phyloP scores from a whole-genome alignment of 2,797 vertebrate genomes.

The Sternarchorhynchus goeldii region DNA sequence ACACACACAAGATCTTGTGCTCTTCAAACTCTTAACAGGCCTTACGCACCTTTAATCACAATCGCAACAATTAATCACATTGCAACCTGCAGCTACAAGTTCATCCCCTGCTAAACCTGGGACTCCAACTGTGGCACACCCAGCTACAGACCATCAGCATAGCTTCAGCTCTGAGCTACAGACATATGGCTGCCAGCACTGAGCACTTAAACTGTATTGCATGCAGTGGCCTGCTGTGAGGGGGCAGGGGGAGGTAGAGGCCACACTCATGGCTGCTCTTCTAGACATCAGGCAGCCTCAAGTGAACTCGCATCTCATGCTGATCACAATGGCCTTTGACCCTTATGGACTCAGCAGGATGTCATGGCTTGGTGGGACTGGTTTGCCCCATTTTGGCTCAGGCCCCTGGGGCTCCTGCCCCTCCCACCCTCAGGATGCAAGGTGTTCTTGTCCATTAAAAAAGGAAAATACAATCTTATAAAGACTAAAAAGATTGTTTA shows the following conservation, averaged over 20 bases:
- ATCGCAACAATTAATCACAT: not conserved
- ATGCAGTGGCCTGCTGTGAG: not conserved
- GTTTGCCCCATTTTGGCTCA: not conserved
- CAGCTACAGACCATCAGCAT: not conserved
- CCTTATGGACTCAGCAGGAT: constrained; percentile 2
- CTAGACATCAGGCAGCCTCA: not conserved
- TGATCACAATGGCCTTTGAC: constrained; percentile 32
- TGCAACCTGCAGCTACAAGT: not conserved
- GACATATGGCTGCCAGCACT: constrained; percentile 1
- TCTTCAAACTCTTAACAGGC: not conserved
- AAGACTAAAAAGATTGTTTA: too few relatives aligned
- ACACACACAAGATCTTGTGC: not conserved
- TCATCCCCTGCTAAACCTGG: not conserved
- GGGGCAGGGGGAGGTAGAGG: not conserved
- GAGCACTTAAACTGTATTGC: constrained; percentile 3
- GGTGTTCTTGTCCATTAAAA: not conserved
- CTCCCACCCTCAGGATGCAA: not conserved
- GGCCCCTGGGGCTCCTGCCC: not conserved
- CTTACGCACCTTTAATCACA: not conserved
- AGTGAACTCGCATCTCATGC: constrained; percentile 1
- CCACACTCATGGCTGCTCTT: not conserved
- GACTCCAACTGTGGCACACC: not conserved
- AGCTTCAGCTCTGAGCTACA: not conserved
- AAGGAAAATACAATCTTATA: not conserved
- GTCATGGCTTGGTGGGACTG: not conserved